Conservation (phyloP, 2,797 vertebrate species). For the Mionectes olivaceus region DNA sequence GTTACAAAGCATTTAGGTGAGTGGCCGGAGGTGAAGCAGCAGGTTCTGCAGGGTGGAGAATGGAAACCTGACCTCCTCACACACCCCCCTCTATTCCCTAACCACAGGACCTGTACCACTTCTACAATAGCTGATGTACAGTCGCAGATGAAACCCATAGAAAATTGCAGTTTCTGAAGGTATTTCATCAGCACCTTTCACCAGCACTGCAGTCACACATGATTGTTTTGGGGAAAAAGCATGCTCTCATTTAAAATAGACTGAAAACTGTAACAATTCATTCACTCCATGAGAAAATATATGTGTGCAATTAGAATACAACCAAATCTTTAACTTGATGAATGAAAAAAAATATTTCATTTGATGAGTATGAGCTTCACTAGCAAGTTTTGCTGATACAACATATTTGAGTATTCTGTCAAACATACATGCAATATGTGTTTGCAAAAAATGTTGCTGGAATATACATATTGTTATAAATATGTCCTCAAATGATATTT, state of each 20-base stretch:
- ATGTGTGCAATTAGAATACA: not conserved
- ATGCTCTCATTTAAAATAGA: not conserved
- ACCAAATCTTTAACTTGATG: not conserved
- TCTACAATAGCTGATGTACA: accelerated
- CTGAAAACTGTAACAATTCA: not conserved
- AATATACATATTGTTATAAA: slow-evolving; percentile 56
- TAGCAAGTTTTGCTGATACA: not conserved
- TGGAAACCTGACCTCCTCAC: not conserved
- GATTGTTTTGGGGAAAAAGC: not conserved
- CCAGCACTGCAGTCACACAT: not conserved
- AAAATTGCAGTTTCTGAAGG: not conserved
- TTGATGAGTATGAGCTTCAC: not conserved
- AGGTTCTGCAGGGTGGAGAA: not conserved
- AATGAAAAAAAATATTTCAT: not conserved
- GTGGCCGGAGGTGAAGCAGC: not conserved
- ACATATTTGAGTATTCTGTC: not conserved
- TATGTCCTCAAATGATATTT: not conserved
- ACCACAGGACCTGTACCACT: not conserved
- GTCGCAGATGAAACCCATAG: not conserved
- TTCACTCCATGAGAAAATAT: not conserved
- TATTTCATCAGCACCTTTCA: not conserved
- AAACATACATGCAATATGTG: not conserved
- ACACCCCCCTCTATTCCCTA: not conserved
- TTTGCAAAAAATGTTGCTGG: not conserved
- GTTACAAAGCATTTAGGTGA: not conserved